Evolutionary conservation across 1,140 invertebrate species (phyloP), one percentile per base, ranked within the genome.

Genomic region (Marisa cornuarietis): DNA sequence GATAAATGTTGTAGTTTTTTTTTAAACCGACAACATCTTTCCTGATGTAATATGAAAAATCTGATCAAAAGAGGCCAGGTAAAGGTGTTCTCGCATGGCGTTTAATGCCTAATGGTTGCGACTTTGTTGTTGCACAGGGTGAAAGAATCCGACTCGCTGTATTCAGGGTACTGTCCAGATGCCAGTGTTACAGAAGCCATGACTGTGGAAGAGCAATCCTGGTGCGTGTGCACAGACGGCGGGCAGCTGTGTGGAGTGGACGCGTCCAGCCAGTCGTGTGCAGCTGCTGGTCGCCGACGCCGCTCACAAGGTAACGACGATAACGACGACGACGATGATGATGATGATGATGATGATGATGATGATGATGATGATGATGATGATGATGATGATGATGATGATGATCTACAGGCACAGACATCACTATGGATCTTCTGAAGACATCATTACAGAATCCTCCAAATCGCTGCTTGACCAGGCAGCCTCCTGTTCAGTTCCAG

Each of bases 401-500:
- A 58, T 49, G n/a, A 26, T 74, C 79, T 31, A 20, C 71, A 87
- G 84, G 80, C 22, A 52, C 68, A 69, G 85, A 87, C 79, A 85
- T 87, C n/a, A 87, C 85, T 18, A 24, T 76, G 24, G 73, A 83
- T 1, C 52, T 87, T 5, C 16, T 31, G 14, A 62, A 76, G 22
- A 68, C 73, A 42, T 66, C 80, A n/a, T 77, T 81, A 5, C 80
- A 84, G 74, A 82, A 81, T 49, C 83, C 83, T 49, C 81, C 83
- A 26, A 31, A 82, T 24, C 80, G 84, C 42, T 86, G 85, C 79
- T 58, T 81, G 20, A 79, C 79, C 51, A 76, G 65, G 71, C 83
- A 79, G 49, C 76, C 65, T n/a, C 72, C 79, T 16, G 66, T 81
- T 0, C 31, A 63, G 11, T 87, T 85, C 78, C 71, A 84, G 42